Base-by-base conservation (phyloP, 2,888 invertebrate genomes). In the Eristalis arbustorum region DNA sequence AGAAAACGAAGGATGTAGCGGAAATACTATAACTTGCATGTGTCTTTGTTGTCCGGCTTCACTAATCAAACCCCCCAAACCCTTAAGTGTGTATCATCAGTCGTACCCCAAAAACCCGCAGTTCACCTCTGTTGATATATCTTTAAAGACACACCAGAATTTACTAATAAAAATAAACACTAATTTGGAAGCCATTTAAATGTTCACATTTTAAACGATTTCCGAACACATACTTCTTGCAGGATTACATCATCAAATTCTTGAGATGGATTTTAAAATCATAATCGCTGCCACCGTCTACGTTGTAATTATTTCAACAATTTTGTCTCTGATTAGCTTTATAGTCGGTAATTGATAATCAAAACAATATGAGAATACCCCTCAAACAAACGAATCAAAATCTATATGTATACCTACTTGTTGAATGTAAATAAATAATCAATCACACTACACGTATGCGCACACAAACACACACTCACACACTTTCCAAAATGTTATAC, bases 231-330 rank as follows among this genome's bases (percentile, higher is more conserved):
- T 88, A 89, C 90, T 90, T 90, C 91, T 92, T 92, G 89, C 92
- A 92, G 92, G 92, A 92, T 88, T 92, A 91, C 91, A 91, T 92
- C 91, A 91, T 91, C 91, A 92, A 92, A 91, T 92, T 92, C 89
- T 91, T 92, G 91, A 92, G 91, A 90, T 92, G 92, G 92, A 92
- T 92, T 89, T 92, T 92, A 92, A 92, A 92, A 90, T 92, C 91
- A 90, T 91, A 91, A 89, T 91, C 88, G 90, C 91, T 90, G 90
- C 90, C 89, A 90, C 90, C 90, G 89, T 89, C 90, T 90, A 90
- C 89, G 85, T 91, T 90, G 90, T 91, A 90, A 90, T 91, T 89
- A 88, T 89, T 89, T 90, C 90, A 79, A 82, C 90, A 88, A 89
- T 89, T 84, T 89, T 91, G 88, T 90, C 90, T 89, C 88, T 89